Evolutionary conservation across 2,888 invertebrate species (phyloP).

Genomic region (Drosophila sordidapex): DNA sequence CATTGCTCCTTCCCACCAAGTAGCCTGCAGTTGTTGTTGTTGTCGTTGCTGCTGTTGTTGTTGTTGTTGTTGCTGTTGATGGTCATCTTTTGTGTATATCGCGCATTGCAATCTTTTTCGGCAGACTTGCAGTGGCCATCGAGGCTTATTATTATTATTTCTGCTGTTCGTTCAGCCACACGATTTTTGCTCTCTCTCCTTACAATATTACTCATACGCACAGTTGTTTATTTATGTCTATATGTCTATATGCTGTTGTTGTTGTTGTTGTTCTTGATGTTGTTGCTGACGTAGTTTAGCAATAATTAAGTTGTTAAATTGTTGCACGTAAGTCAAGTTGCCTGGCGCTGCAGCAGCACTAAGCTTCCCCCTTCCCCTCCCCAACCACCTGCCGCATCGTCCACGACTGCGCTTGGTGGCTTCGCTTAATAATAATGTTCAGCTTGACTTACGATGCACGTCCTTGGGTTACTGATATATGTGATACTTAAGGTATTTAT

Average conservation of each 20-base stretch:
- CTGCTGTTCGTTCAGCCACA: slow-evolving; percentile 42
- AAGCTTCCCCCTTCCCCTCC: neutral
- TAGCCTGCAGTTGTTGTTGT: slow-evolving; percentile 24
- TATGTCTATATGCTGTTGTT: slow-evolving; percentile 42
- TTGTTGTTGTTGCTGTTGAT: slow-evolving; percentile 32
- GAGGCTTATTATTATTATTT: slow-evolving; percentile 59
- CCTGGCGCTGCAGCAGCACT: slow-evolving; percentile 15
- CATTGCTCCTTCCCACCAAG: slow-evolving; percentile 13
- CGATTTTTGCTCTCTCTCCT: slow-evolving; percentile 43
- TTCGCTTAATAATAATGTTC: slow-evolving; percentile 79
- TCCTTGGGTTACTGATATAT: slow-evolving; percentile 82
- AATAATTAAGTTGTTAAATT: slow-evolving; percentile 84
- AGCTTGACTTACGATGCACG: slow-evolving; percentile 79
- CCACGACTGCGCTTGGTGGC: slow-evolving; percentile 45
- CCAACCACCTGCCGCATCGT: slow-evolving; percentile 22
- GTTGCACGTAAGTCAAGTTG: slow-evolving; percentile 81
- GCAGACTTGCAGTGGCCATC: slow-evolving; percentile 40
- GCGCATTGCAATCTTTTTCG: slow-evolving; percentile 73
- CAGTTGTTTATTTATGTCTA: slow-evolving; percentile 73
- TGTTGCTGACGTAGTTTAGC: slow-evolving; percentile 79
- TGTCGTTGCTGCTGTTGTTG: slow-evolving; percentile 18
- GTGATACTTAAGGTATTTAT: slow-evolving; percentile 84
- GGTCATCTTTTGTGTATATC: slow-evolving; percentile 75
- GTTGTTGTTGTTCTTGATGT: slow-evolving; percentile 42
- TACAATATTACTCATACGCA: slow-evolving; percentile 77